phyloP scores from a whole-genome alignment of 30 jellyfish, hydroid and myxozoan species.

The Hydra vulgaris region DNA sequence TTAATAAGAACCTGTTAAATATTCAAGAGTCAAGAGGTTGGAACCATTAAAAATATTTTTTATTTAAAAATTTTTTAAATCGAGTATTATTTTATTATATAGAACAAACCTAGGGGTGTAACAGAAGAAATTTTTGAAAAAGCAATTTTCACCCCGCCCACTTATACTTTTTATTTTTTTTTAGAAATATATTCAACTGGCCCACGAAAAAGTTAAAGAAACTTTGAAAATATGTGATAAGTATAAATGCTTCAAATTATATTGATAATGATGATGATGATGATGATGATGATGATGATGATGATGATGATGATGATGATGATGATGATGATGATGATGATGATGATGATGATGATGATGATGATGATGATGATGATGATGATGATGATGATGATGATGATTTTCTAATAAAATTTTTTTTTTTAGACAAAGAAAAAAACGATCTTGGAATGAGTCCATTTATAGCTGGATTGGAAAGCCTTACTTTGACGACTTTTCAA shows the following conservation, averaged over 20 bases:
- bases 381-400: too few relatives aligned
- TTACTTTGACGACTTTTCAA: slow-evolving; percentile 65
- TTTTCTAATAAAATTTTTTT: too few relatives aligned
- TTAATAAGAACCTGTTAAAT: too few relatives aligned
- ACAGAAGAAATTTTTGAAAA: too few relatives aligned
- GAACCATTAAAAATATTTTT: too few relatives aligned
- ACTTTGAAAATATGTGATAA: slow-evolving; percentile 64
- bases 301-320: background rate
- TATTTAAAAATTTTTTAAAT: too few relatives aligned
- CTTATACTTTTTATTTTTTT: too few relatives aligned
- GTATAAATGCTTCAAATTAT: slow-evolving; percentile 19
- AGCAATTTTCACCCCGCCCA: too few relatives aligned
- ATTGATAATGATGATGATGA: background rate
- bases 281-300: background rate
- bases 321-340: background rate
- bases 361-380: background rate
- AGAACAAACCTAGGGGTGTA: too few relatives aligned
- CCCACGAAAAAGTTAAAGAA: slow-evolving; percentile 61
- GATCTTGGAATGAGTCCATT: slow-evolving; percentile 78
- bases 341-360: background rate
- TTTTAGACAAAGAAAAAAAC: slow-evolving; percentile 54
- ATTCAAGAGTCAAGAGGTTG: too few relatives aligned
- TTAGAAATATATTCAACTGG: slow-evolving; percentile 65
- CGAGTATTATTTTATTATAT: too few relatives aligned
- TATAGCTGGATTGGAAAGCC: slow-evolving; percentile 64